phyloP scores from a whole-genome alignment of 2,113 vertebrate genomes.

The Istiophorus platypterus region DNA sequence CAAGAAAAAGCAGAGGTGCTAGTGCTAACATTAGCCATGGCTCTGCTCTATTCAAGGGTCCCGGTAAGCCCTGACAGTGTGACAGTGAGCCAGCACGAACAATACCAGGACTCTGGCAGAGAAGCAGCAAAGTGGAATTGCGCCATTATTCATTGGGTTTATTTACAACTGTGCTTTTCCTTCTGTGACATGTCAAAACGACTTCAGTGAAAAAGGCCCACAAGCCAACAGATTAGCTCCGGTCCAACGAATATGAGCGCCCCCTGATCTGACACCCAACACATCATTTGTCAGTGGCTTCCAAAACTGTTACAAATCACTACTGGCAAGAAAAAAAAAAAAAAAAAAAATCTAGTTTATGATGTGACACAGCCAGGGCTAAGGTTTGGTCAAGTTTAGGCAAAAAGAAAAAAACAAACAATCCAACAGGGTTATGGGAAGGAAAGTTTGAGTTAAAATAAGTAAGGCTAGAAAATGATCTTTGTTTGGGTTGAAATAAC shows the following conservation, averaged over 20 bases:
- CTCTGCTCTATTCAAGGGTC: not conserved
- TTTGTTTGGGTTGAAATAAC: not conserved
- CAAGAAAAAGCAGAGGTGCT: not conserved
- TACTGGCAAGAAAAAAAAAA: not conserved
- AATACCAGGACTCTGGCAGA: constrained; percentile 1
- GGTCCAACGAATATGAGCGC: not conserved
- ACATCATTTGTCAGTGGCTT: not conserved
- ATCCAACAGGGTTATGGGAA: not conserved
- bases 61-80: not conserved
- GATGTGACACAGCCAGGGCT: not conserved
- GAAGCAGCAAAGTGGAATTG: not conserved
- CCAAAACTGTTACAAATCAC: not conserved
- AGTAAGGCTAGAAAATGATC: not conserved
- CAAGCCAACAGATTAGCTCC: not conserved
- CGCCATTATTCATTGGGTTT: not conserved
- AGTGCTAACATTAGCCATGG: not conserved
- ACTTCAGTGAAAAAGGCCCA: not conserved
- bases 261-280: not conserved
- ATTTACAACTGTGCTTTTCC: not conserved
- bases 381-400: not conserved
- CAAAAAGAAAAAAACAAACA: no score
- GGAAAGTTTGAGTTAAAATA: not conserved
- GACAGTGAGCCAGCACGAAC: no score
- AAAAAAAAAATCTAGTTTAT: not conserved
- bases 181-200: not conserved